Percentiles rank a stretch among this genome's conserved stretches.
Evolutionary conservation across 35 echinoderm and acorn worm genomes (phyloP).

Genomic region (Ptychodera flava): DNA sequence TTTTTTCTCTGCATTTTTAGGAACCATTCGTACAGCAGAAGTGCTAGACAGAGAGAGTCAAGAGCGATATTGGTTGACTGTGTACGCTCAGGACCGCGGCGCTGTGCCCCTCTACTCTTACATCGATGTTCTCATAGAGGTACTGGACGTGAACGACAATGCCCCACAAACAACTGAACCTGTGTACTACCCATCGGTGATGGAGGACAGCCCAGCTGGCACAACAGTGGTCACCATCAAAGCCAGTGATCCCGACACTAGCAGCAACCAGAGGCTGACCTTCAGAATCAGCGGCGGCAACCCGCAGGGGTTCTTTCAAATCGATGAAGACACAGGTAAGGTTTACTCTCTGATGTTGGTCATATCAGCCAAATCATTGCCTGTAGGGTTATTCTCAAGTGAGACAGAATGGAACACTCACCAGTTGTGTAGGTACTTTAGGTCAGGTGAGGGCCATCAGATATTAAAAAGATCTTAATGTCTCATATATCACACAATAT

Average conservation of each 20-base stretch:
- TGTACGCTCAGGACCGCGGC: constrained; percentile 86
- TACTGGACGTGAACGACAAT: constrained; percentile 89
- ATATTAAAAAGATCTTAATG: no score
- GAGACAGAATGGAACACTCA: no score
- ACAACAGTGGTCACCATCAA: constrained; percentile 43
- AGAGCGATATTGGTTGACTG: constrained; percentile 78
- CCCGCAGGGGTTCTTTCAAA: constrained; percentile 48
- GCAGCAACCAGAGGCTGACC: constrained; percentile 38
- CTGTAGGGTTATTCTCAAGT: no score
- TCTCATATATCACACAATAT: no score
- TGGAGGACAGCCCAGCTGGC: constrained; percentile 48
- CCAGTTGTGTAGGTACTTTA: no score
- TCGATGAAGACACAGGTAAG: constrained; percentile 71
- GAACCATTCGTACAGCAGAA: constrained; percentile 63
- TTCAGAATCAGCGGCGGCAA: constrained; percentile 44
- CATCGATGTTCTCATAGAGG: constrained; percentile 68
- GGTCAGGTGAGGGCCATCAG: no score
- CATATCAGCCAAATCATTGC: no score
- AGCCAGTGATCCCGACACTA: constrained; percentile 52
- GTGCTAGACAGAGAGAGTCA: constrained; percentile 64
- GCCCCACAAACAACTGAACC: constrained; percentile 54
- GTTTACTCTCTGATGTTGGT: neutral
- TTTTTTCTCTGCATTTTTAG: no score
- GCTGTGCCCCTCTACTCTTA: constrained; percentile 75
- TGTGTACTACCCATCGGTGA: constrained; percentile 47